Evolutionary conservation across 1,140 invertebrate genomes (phyloP), one percentile per base, ranked within the genome.

Genomic region (Pseudomyrmex sp.): DNA sequence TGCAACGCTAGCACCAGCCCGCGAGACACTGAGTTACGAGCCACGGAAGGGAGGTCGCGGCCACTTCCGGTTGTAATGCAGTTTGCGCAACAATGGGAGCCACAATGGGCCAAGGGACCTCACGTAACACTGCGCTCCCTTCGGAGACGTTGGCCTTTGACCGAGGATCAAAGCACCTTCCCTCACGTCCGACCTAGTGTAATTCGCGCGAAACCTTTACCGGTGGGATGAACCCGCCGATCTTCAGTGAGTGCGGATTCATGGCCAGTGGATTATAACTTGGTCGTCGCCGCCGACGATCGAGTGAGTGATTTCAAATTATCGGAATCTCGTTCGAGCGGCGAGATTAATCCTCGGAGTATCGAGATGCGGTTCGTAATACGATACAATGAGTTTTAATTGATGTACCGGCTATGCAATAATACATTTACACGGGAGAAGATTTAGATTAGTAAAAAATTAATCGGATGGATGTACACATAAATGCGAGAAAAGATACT

Each of bases 61-160:
- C 91, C 89, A 93, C 93, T 94, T 94, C 93, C 93, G 92, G 88
- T 91, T 93, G 93, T 93, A 94, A 94, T 94, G 93, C 92, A 94
- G 93, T 93, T 94, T 94, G 92, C 90, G 90, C 90, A 89, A 94
- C 93, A 94, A 94, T 94, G 90, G 91, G 86, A 89, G 83, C 85
- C 87, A 93, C 93, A 93, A 93, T 93, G 87, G 92, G 88, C 90
- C 77, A 91, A 91, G 90, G 90, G 89, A 83, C 84, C 83, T 5
- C 80, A 86, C 68, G 87, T 90, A 89, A 88, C 87, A 86, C 62
- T 74, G 75, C 63, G 13, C 85, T 83, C 85, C 82, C 88, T 88
- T 88, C 87, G 85, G 87, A 90, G 89, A 91, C 89, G 90, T 91
- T 91, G 89, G 84, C 91, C 90, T 93, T 92, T 91, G 90, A 89